These are phyloP conservation scores for Peromyscus attwateri DNA, from an alignment of 2,797 vertebrate genomes.

Conservation along the genomic window DNA sequence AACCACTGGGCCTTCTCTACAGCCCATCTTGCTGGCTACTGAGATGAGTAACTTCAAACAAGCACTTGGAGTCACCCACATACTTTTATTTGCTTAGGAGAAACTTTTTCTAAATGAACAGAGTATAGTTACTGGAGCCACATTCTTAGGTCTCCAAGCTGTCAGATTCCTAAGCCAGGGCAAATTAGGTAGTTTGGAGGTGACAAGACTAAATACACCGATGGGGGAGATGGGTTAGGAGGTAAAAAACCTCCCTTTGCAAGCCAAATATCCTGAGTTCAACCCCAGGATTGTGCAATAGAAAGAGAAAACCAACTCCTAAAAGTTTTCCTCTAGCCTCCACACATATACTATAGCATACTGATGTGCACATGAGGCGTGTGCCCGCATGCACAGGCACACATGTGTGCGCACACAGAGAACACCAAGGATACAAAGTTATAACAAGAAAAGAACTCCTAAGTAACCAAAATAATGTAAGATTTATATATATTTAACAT, in stretches of 20 bases:
- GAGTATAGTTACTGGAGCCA: conserved; percentile 18
- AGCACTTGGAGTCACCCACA: neutral
- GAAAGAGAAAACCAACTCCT: neutral
- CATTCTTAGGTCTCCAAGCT: conserved; percentile 56
- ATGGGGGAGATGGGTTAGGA: neutral
- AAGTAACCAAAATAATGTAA: conserved; percentile 44
- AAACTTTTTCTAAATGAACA: conserved; percentile 31
- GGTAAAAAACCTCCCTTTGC: neutral
- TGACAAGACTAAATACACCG: conserved; percentile 15
- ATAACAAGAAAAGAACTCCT: neutral
- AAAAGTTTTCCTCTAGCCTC: neutral
- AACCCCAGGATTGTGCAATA: no score
- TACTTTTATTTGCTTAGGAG: conserved; percentile 31
- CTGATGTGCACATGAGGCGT: neutral
- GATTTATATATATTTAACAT: conserved; percentile 40
- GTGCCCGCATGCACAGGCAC: no score
- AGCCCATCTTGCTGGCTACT: neutral
- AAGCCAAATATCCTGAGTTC: neutral
- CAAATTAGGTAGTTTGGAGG: conserved; percentile 40
- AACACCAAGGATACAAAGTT: neutral
- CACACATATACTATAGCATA: neutral
- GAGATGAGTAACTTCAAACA: conserved; percentile 25
- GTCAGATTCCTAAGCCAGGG: conserved; percentile 52
- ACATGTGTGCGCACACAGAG: neutral
- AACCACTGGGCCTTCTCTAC: neutral